phyloP scores from a whole-genome alignment of 2,888 invertebrate genomes.

The Mechanitis mazaeus region DNA sequence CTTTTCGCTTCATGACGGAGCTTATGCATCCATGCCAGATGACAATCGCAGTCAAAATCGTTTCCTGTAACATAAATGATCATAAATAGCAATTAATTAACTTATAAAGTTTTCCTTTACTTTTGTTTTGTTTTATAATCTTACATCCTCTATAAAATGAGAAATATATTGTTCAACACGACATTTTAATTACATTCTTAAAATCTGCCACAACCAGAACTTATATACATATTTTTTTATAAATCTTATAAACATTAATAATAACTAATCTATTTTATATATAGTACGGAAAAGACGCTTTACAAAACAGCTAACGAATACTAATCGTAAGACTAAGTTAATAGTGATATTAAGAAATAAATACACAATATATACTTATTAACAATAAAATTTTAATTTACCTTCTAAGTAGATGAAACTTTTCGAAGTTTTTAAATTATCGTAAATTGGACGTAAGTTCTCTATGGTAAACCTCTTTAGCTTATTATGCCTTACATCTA shows the following conservation, averaged over 20 bases:
- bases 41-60: conserved; percentile 89
- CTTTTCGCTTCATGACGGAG: conserved; percentile 86
- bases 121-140: too few relatives aligned
- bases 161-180: too few relatives aligned
- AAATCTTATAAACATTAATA: too few relatives aligned
- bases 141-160: too few relatives aligned
- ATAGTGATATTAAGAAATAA: too few relatives aligned
- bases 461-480: conserved; percentile 85
- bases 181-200: too few relatives aligned
- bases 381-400: conserved; percentile 56
- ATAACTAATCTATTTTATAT: too few relatives aligned
- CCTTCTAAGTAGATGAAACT: conserved; percentile 86
- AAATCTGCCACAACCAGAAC: too few relatives aligned
- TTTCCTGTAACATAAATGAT: conserved; percentile 81
- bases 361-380: conserved; percentile 4
- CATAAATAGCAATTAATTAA: conserved; percentile 30
- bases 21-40: conserved; percentile 87
- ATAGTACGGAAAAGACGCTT: too few relatives aligned
- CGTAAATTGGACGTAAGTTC: conserved; percentile 84
- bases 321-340: too few relatives aligned
- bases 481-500: conserved; percentile 86
- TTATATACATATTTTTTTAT: too few relatives aligned
- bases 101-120: conserved; percentile 15
- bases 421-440: conserved; percentile 83
- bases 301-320: too few relatives aligned